Base-by-base conservation (phyloP, 35 echinoderm and acorn worm genomes). In the Ophiothrix spiculata region DNA sequence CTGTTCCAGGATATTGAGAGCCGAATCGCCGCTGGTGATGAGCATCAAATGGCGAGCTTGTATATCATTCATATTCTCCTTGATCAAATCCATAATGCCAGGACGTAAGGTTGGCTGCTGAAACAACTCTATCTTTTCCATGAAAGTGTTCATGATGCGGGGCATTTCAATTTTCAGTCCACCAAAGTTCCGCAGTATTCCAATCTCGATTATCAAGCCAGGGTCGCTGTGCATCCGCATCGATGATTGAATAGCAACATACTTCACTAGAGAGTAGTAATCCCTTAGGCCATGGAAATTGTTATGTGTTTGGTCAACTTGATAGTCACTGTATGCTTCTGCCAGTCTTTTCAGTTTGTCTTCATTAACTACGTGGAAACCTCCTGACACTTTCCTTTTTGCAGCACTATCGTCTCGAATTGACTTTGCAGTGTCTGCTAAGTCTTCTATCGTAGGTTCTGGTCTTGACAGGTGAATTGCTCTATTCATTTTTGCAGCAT, bases 401-500 rank as follows among this genome's bases (percentile, higher is more conserved):
- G 75, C 19, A 3, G 69, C 0, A 40, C 38, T 76, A 2, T 86
- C 84, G 45, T 86, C 84, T 39, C 84, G 84, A 32, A 88, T 81
- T 1, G 77, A 88, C 87, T 79, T 81, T 31, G 87, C 87, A 34
- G 76, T 88, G 1, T 88, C 79, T 38, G 56, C 54, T 16, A 88
- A 39, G 35, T 88, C 87, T 1, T 69, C 78, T 69, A 35, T 63
- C 35, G 46, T 79, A 81, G 87, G 87, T 36, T 80, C 87, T 69
- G 76, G 76, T 64, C 87, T 33, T 0, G 87, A 88, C 33, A 88
- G 76, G 31, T 80, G 87, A 16, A 88, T 80, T 63, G 76, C 87
- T 40, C 87, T 39, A 38, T 88, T 88, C 87, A 88, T 88, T 39
- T 88, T 88, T 32, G 87, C 87, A 64, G 87, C 76, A 88, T 88